A percentile compares a stretch with the other conserved stretches of the same genome.
Conservation (phyloP, 2,888 invertebrate genomes). For the Lysandra bellargus region DNA sequence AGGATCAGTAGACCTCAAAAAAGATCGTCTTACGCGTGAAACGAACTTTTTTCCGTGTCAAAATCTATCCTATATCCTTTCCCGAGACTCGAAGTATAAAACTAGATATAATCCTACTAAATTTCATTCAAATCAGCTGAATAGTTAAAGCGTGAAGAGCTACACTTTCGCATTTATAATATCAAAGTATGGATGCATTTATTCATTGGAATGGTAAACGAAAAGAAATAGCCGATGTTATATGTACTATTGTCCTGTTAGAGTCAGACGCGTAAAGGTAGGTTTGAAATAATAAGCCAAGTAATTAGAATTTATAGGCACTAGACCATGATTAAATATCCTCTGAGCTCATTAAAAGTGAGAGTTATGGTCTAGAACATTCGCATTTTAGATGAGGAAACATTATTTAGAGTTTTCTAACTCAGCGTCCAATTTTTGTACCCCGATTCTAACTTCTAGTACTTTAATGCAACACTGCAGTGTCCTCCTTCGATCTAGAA, state of each 20-base stretch:
- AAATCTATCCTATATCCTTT: too few relatives aligned
- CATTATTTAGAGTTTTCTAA: constrained; percentile 41
- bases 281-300: constrained; percentile 73
- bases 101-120: too few relatives aligned
- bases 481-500: too few relatives aligned
- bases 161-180: too few relatives aligned
- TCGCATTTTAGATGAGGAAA: constrained; percentile 54
- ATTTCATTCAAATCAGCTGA: too few relatives aligned
- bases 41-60: too few relatives aligned
- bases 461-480: too few relatives aligned
- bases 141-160: too few relatives aligned
- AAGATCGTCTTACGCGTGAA: too few relatives aligned
- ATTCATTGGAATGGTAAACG: constrained; percentile 6
- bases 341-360: constrained; percentile 55
- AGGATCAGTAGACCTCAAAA: too few relatives aligned
- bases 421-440: not conserved
- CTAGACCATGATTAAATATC: constrained; percentile 70
- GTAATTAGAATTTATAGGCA: constrained; percentile 74
- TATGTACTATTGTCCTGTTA: constrained; percentile 55
- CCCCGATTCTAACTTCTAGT: not conserved
- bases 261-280: constrained; percentile 54
- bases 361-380: constrained; percentile 54
- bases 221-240: constrained; percentile 48
- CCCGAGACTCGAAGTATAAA: too few relatives aligned
- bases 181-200: not conserved